Conservation (phyloP, 2,888 invertebrate genomes). For the Aphodius sticticus region DNA sequence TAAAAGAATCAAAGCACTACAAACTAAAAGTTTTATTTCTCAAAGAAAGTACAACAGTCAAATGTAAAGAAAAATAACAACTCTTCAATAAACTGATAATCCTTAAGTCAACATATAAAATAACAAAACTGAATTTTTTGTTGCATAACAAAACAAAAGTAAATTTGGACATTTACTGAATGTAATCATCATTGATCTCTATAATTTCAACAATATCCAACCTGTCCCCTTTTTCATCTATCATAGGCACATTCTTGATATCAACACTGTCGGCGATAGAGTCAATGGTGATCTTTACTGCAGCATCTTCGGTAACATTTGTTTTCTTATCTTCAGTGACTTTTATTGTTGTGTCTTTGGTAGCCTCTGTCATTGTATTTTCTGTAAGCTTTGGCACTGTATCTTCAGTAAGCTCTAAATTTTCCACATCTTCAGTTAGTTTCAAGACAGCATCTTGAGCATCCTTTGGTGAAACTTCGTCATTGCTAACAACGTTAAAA, state of each 20-base stretch:
- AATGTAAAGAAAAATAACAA: background rate
- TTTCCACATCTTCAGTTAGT: background rate
- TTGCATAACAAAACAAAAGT: background rate
- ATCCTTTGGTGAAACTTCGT: background rate
- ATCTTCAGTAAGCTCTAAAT: background rate
- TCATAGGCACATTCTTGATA: background rate
- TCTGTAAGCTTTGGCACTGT: background rate
- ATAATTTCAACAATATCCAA: constrained; percentile 12
- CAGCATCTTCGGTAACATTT: background rate
- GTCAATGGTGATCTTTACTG: background rate
- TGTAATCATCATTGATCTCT: background rate
- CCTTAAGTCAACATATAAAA: background rate
- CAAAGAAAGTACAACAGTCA: background rate
- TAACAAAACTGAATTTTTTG: background rate
- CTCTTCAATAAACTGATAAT: background rate
- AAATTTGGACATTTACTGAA: background rate
- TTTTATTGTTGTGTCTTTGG: background rate
- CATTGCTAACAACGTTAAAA: constrained; percentile 21
- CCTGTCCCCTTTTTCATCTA: constrained; percentile 4
- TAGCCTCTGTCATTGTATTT: background rate
- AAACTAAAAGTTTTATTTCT: background rate
- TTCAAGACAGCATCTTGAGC: background rate
- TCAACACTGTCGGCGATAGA: background rate
- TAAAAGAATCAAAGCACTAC: background rate
- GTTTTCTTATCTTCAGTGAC: background rate